A percentile compares a stretch with the other conserved stretches of the same genome.
Conservation (phyloP, 2,113 vertebrate genomes). For the Peromyscus leucopus region DNA sequence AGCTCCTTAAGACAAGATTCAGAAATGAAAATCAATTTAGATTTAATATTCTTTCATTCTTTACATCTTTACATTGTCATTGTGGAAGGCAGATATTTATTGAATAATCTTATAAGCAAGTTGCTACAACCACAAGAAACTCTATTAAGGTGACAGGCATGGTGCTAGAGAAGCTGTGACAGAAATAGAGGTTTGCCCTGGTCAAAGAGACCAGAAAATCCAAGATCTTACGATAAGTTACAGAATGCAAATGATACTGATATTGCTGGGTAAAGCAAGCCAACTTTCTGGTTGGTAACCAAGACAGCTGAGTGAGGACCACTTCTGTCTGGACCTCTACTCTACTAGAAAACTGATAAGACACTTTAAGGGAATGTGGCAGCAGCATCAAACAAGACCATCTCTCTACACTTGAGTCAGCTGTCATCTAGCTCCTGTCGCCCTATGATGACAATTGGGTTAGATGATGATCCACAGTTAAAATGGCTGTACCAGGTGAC, state of each 20-base stretch:
- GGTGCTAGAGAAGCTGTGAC: background rate
- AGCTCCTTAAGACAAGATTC: background rate
- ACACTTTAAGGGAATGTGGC: background rate
- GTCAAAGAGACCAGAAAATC: background rate
- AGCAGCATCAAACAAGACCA: background rate
- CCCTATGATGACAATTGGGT: background rate
- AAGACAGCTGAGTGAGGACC: background rate
- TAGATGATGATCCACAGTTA: background rate
- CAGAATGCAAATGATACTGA: background rate
- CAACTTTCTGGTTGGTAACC: background rate
- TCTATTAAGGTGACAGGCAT: background rate
- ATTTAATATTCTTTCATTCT: background rate
- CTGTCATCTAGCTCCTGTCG: background rate
- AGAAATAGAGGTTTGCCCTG: background rate
- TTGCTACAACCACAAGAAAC: background rate
- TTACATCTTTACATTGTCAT: background rate
- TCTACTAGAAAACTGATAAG: background rate
- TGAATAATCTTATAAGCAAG: background rate
- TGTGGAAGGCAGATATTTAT: background rate
- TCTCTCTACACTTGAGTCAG: background rate
- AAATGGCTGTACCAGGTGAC: background rate
- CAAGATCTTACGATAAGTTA: background rate
- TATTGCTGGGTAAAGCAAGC: background rate
- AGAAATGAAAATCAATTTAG: background rate
- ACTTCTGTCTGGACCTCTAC: background rate